Percentiles rank a stretch among this genome's conserved stretches.
Evolutionary conservation across 2,797 vertebrate genomes (phyloP).

Genomic region (Epinephelus malabaricus): DNA sequence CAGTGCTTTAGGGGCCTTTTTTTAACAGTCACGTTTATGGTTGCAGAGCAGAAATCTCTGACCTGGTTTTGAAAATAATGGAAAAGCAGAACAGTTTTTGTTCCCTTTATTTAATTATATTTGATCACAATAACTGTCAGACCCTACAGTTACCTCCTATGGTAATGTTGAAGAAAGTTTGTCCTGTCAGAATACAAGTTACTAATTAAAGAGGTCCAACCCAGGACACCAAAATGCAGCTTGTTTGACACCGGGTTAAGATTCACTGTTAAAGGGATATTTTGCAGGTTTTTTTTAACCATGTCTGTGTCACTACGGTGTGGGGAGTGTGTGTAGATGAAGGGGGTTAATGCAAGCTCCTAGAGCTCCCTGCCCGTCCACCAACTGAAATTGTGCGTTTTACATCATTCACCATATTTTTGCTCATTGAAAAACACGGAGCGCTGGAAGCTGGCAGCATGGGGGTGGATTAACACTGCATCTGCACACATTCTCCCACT

Average conservation of each 20-base stretch:
- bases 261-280: neutral
- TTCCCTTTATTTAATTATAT: neutral
- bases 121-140: neutral
- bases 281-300: too few species aligned
- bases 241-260: neutral
- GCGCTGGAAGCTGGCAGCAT: too few species aligned
- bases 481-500: too few species aligned
- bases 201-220: neutral
- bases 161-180: neutral
- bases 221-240: neutral
- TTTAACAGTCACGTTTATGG: conserved; percentile 2
- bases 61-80: conserved; percentile 51
- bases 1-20: conserved; percentile 16
- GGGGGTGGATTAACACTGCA: too few species aligned
- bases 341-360: too few species aligned
- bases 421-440: too few species aligned
- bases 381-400: too few species aligned
- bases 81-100: neutral
- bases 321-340: too few species aligned
- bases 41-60: conserved; percentile 34
- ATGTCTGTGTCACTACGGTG: too few species aligned
- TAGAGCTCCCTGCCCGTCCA: too few species aligned
- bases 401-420: too few species aligned
- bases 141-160: neutral
- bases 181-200: neutral